Evolutionary conservation across 2,113 vertebrate species (phyloP), one percentile per base, ranked within the genome.

Genomic region (Carassius gibelio): DNA sequence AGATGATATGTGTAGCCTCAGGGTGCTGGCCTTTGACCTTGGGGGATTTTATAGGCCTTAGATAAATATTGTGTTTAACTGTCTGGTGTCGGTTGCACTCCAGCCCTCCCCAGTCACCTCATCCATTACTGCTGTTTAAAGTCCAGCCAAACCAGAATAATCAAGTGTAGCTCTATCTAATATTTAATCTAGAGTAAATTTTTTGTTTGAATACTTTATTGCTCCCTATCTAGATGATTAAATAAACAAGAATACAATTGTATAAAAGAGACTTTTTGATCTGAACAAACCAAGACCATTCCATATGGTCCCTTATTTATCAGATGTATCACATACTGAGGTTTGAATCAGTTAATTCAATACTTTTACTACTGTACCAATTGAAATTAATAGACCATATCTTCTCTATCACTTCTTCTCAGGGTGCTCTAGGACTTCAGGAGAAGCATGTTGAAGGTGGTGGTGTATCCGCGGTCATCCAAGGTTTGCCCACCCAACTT

Each of bases 371-470:
- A 23, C 8, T 42, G 55, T 15, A 13, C 55, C 50, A 78, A 14
- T 5, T 36, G 1, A 23, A 78, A 78, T 38, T 0, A 69, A 10
- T 10, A 34, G 21, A 45, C 38, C 9, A 55, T 55, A 9, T 55
- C 14, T 9, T 59, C 50, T 82, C 21, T 17, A 1, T 82, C 21
- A 57, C 55, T 48, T 68, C 57, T 88, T 68, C 61, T 88, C 93
- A 99, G 98, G 95, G 95, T 93, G 95, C 96, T 0, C 94, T 95
- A 0, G 94, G 95, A 61, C 94, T 97, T 90, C 97, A 96, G 91
- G 97, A 98, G 87, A 96, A 96, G 90, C 96, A 96, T 61, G 94
- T 92, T 11, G 96, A 97, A 26, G 90, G 92, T 4, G 92, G 92
- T 3, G 93, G 93, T 5, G 83, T 87, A 45, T 42, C 91, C 83